These are phyloP conservation scores for Sorex araneus DNA, from an alignment of 2,113 vertebrate species.

Conservation along the genomic window DNA sequence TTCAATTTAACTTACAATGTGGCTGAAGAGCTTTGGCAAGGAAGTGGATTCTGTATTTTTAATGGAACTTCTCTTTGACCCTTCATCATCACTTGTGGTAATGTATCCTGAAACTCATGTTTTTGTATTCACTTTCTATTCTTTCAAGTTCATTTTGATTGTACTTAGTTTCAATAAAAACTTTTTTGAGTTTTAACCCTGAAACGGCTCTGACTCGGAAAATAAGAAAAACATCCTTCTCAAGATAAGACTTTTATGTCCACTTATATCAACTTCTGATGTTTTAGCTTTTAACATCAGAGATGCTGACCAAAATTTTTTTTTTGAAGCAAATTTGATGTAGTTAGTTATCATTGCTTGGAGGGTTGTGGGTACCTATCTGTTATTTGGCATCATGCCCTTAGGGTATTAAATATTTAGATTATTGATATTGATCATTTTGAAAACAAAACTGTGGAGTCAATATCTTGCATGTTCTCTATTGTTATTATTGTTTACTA, in stretches of 20 bases:
- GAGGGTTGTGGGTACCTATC: accelerated
- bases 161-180: neutral
- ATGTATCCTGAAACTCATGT: neutral
- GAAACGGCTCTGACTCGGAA: neutral
- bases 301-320: neutral
- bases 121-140: slow-evolving; percentile 3
- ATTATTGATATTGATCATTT: neutral
- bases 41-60: neutral
- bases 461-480: neutral
- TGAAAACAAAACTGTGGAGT: neutral
- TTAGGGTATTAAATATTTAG: neutral
- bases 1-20: neutral
- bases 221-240: neutral
- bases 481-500: neutral
- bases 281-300: neutral
- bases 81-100: neutral
- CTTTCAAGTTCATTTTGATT: neutral
- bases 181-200: neutral
- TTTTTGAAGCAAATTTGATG: neutral
- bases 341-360: neutral
- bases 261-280: neutral
- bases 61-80: neutral
- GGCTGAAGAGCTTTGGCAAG: neutral
- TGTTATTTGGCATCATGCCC: neutral
- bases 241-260: neutral